phyloP scores from a whole-genome alignment of 2,888 invertebrate species.

The Tachina lurida region DNA sequence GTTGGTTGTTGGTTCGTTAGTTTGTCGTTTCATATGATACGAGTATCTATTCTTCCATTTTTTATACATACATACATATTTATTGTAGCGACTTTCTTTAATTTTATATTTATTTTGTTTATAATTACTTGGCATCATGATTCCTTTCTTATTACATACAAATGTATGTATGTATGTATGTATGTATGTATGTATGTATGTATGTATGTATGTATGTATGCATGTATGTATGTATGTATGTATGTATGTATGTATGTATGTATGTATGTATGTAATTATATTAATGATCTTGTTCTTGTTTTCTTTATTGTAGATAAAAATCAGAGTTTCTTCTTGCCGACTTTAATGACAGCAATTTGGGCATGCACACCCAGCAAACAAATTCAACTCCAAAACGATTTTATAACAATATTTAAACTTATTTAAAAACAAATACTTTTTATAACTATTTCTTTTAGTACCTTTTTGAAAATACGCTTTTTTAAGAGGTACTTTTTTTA shows the following conservation, averaged over 20 bases:
- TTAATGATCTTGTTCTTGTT: slow-evolving; percentile 52
- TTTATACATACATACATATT: slow-evolving; percentile 2
- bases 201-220: too few relatives aligned
- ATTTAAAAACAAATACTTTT: too few relatives aligned
- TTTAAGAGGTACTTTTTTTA: too few relatives aligned
- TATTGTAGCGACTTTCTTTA: slow-evolving; percentile 32
- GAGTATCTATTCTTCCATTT: slow-evolving; percentile 19
- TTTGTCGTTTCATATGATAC: slow-evolving; percentile 3
- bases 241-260: too few relatives aligned
- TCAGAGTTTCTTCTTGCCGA: slow-evolving; percentile 18
- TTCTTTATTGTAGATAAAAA: slow-evolving; percentile 15
- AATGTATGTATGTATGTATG: too few relatives aligned
- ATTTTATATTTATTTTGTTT: slow-evolving; percentile 47
- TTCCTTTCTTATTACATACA: slow-evolving; percentile 14
- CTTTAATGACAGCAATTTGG: not conserved
- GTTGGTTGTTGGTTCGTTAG: slow-evolving; percentile 26
- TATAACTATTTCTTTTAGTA: too few relatives aligned
- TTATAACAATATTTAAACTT: too few relatives aligned
- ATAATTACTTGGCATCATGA: slow-evolving; percentile 64
- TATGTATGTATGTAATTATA: slow-evolving; percentile 5
- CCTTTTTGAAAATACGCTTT: too few relatives aligned
- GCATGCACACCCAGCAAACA: too few relatives aligned
- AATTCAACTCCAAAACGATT: too few relatives aligned
- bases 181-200: too few relatives aligned
- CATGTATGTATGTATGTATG: too few relatives aligned